Evolutionary conservation across 2,888 invertebrate species (phyloP).

Genomic region (Philaethria dido): DNA sequence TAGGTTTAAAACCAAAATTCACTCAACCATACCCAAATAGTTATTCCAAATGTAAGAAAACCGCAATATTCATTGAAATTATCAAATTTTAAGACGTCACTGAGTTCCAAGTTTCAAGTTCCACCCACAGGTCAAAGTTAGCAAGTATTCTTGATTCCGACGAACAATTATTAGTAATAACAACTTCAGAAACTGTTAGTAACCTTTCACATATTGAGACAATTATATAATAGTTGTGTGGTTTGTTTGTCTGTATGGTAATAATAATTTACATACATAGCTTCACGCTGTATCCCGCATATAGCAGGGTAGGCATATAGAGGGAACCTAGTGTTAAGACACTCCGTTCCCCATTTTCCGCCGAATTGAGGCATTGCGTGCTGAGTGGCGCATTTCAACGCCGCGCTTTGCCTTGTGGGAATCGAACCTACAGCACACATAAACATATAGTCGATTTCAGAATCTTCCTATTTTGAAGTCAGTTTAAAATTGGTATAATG

Average conservation of each 20-base stretch:
- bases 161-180: slow-evolving; percentile 32
- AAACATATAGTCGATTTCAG: too few species aligned
- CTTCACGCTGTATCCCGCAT: too few species aligned
- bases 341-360: too few species aligned
- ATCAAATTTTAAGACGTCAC: slow-evolving; percentile 2
- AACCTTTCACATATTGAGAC: background rate
- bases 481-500: too few species aligned
- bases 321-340: too few species aligned
- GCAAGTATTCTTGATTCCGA: slow-evolving; percentile 25
- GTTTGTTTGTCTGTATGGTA: background rate
- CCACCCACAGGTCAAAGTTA: slow-evolving; percentile 5
- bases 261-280: too few species aligned
- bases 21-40: background rate
- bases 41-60: background rate
- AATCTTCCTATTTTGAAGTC: too few species aligned
- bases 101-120: background rate
- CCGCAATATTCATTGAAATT: slow-evolving; percentile 6
- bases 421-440: too few species aligned
- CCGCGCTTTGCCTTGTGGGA: too few species aligned
- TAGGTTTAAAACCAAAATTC: background rate
- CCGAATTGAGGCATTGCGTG: too few species aligned
- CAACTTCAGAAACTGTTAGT: slow-evolving; percentile 16
- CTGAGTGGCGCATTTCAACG: too few species aligned
- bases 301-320: too few species aligned
- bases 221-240: background rate